Conservation (phyloP, 2,888 invertebrate species). For the Cephus rjabovi region DNA sequence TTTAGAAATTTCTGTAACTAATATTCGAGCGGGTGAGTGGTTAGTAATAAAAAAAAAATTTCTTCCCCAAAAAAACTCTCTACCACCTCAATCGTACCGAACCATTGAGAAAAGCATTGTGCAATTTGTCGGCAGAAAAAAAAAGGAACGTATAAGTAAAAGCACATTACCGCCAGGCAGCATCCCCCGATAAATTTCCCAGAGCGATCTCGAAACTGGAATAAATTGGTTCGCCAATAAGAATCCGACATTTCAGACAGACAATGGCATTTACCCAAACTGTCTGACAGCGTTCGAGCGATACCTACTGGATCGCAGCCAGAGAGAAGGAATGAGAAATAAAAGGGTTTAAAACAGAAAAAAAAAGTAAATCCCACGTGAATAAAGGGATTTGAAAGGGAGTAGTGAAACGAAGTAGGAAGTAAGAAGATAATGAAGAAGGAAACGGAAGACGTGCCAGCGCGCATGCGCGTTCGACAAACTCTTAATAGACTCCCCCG, state of each 20-base stretch:
- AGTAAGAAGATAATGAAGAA: neutral
- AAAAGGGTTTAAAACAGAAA: neutral
- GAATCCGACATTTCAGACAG: neutral
- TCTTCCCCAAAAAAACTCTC: neutral
- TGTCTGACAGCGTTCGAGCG: neutral
- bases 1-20: neutral
- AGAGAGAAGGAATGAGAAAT: neutral
- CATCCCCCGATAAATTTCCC: neutral
- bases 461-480: neutral
- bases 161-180: neutral
- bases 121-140: neutral
- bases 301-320: neutral
- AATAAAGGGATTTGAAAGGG: neutral
- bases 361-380: neutral
- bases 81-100: neutral
- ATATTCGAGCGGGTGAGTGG: neutral
- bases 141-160: neutral
- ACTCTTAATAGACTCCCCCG: slow-evolving; percentile 45
- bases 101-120: neutral
- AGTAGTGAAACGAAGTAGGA: neutral
- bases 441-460: neutral
- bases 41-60: neutral
- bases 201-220: neutral
- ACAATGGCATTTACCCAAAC: neutral
- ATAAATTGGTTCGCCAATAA: neutral